Conservation (phyloP, 2,888 invertebrate genomes). For the Drosophila peninsularis region DNA sequence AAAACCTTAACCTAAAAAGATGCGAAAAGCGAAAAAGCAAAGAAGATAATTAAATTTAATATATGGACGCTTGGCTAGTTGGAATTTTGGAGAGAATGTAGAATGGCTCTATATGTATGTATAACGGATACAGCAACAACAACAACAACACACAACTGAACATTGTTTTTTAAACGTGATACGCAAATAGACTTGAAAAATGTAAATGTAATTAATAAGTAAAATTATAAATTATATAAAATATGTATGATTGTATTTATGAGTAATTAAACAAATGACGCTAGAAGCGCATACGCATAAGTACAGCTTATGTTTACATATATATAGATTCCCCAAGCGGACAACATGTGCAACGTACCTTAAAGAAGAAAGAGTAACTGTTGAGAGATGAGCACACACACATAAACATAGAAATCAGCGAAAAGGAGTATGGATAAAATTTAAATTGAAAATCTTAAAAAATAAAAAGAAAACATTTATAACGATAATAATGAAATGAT, state of each 20-base stretch:
- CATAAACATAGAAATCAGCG: conserved; percentile 14
- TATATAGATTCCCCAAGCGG: conserved; percentile 65
- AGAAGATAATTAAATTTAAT: conserved; percentile 3
- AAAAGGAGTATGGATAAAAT: conserved; percentile 22
- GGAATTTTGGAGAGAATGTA: conserved; percentile 20
- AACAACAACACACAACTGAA: conserved; percentile 65
- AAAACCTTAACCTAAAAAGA: conserved; percentile 27
- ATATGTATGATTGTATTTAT: conserved; percentile 68
- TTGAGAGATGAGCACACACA: conserved; percentile 24
- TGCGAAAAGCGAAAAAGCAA: conserved; percentile 8
- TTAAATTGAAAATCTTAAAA: conserved; percentile 19
- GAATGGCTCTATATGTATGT: conserved; percentile 63
- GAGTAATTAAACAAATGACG: conserved; percentile 71
- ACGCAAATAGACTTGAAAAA: conserved; percentile 80
- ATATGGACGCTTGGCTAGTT: conserved; percentile 55
- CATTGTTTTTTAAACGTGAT: conserved; percentile 79
- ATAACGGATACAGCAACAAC: conserved; percentile 55
- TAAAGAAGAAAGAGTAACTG: conserved; percentile 53
- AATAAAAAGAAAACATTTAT: conserved; percentile 21
- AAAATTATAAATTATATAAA: conserved; percentile 75
- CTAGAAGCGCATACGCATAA: conserved; percentile 76
- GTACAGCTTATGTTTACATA: conserved; percentile 76
- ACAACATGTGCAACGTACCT: conserved; percentile 77
- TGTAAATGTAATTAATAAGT: conserved; percentile 74
- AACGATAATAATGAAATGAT: conserved; percentile 39